Conservation (phyloP, 2,797 vertebrate genomes). For the Danio choprae region DNA sequence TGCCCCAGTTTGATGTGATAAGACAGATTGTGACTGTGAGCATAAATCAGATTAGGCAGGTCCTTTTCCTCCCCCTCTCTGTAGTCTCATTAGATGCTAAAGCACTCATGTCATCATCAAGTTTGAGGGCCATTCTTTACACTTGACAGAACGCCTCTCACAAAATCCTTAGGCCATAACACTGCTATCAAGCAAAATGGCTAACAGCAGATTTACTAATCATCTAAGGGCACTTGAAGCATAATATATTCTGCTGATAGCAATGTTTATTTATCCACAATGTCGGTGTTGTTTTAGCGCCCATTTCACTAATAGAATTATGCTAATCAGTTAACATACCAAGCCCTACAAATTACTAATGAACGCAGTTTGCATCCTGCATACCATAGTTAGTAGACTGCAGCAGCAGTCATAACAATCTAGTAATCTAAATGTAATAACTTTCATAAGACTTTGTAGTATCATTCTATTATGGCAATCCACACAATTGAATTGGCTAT, state of each 20-base stretch:
- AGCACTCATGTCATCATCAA: slow-evolving; percentile 40
- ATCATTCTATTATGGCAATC: background rate
- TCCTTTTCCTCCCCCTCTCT: slow-evolving; percentile 17
- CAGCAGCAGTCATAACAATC: too few relatives aligned
- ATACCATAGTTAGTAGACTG: background rate
- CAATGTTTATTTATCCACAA: background rate
- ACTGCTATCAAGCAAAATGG: slow-evolving; percentile 1
- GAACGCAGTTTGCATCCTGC: background rate
- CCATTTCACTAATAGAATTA: background rate
- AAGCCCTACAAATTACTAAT: background rate
- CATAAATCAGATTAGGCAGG: slow-evolving; percentile 53
- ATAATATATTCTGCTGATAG: background rate
- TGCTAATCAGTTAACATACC: background rate
- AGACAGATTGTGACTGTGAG: slow-evolving; percentile 50
- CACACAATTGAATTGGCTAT: background rate
- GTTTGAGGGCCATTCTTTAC: slow-evolving; percentile 42
- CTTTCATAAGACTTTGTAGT: background rate
- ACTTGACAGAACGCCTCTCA: slow-evolving; percentile 37
- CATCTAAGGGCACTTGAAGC: background rate
- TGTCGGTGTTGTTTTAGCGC: background rate
- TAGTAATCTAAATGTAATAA: background rate
- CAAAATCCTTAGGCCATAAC: slow-evolving; percentile 1
- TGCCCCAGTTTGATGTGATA: slow-evolving; percentile 40
- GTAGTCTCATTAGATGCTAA: slow-evolving; percentile 45
- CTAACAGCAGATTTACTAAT: slow-evolving; percentile 33